Evolutionary conservation across 2,888 invertebrate genomes (phyloP).

Genomic region (Eupithecia subfuscata): DNA sequence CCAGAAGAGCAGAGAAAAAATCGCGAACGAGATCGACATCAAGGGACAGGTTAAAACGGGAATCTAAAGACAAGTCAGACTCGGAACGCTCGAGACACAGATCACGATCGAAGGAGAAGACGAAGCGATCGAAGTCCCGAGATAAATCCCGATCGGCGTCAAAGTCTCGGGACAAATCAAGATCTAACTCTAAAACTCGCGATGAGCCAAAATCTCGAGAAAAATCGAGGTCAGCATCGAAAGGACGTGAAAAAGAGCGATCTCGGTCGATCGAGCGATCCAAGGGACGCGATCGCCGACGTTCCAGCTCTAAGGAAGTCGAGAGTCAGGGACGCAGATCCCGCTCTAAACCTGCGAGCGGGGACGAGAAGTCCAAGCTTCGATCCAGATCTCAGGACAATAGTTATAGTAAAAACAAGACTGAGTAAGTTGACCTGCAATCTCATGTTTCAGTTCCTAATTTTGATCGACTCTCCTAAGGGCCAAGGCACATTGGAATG

Average conservation of each 20-base stretch:
- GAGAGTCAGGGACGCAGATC: slow-evolving; percentile 48
- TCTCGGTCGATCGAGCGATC: slow-evolving; percentile 47
- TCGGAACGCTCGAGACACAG: slow-evolving; percentile 61
- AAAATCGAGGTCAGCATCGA: slow-evolving; percentile 49
- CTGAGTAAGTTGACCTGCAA: slow-evolving; percentile 59
- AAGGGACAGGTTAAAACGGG: slow-evolving; percentile 58
- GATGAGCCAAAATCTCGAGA: slow-evolving; percentile 48
- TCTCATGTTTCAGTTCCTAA: background rate
- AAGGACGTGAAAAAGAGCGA: slow-evolving; percentile 41
- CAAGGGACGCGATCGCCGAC: slow-evolving; percentile 51
- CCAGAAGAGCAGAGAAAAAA: slow-evolving; percentile 63
- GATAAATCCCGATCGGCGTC: slow-evolving; percentile 62
- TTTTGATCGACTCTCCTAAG: background rate
- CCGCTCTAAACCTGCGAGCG: slow-evolving; percentile 56
- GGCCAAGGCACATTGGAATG: background rate
- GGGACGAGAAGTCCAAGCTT: slow-evolving; percentile 63
- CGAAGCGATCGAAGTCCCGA: slow-evolving; percentile 59
- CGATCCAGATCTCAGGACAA: slow-evolving; percentile 76
- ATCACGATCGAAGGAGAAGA: slow-evolving; percentile 65
- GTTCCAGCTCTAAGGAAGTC: slow-evolving; percentile 52
- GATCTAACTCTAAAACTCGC: slow-evolving; percentile 54
- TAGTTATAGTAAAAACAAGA: slow-evolving; percentile 65
- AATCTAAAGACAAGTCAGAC: slow-evolving; percentile 64
- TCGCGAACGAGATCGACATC: slow-evolving; percentile 60
- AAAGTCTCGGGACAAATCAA: slow-evolving; percentile 59